phyloP scores from a whole-genome alignment of 2,888 invertebrate genomes.

The Apocheima hispidaria region DNA sequence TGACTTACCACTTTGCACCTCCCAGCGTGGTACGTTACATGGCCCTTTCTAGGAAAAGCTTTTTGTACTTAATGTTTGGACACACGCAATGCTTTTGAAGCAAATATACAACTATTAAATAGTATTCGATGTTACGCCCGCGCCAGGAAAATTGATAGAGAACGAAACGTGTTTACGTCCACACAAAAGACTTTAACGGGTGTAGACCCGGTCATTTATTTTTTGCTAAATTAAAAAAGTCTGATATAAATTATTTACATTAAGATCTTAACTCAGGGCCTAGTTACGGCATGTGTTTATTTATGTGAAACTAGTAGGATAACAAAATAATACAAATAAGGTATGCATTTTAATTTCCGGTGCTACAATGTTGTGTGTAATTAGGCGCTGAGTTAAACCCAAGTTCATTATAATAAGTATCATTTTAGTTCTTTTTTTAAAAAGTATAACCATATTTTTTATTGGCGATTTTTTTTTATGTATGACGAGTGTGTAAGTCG shows the following conservation, averaged over 20 bases:
- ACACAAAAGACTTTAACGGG: conserved; percentile 36
- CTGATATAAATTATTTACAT: not conserved
- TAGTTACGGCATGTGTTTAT: not conserved
- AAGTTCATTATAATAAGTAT: no score
- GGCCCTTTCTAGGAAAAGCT: conserved; percentile 74
- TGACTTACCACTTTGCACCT: conserved; percentile 81
- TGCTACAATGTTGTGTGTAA: no score
- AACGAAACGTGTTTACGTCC: not conserved
- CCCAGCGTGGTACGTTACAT: conserved; percentile 59
- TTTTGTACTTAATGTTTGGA: conserved; percentile 57
- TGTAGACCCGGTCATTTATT: not conserved
- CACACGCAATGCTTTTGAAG: conserved; percentile 56
- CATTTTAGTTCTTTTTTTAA: no score
- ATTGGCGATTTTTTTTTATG: no score
- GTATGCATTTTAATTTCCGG: no score
- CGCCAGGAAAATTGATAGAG: not conserved
- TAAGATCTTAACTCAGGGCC: not conserved
- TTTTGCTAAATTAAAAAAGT: not conserved
- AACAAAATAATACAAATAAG: no score
- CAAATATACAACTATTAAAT: conserved; percentile 49
- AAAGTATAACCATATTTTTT: no score
- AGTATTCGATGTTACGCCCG: conserved; percentile 13
- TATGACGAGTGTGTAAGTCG: no score
- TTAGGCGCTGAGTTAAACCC: no score
- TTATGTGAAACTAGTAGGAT: not conserved